A percentile compares a stretch with the other conserved stretches of the same genome.
Evolutionary conservation across 2,113 vertebrate species (phyloP).

Genomic region (Hyperopisus bebe): DNA sequence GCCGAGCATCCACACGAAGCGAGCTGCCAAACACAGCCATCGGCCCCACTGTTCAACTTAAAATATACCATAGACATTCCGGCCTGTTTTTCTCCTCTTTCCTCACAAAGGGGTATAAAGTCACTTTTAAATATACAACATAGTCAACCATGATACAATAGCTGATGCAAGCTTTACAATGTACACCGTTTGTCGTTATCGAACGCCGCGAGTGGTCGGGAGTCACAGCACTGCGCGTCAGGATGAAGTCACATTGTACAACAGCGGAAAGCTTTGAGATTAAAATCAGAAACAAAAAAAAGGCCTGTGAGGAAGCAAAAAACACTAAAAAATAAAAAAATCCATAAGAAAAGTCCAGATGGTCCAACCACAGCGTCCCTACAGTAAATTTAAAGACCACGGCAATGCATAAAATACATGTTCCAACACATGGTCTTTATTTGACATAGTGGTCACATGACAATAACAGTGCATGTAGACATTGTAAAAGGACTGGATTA

Average conservation of each 20-base stretch:
- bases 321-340: conserved; percentile 33
- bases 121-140: conserved; percentile 83
- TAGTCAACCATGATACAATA: conserved; percentile 71
- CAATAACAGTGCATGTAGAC: conserved; percentile 87
- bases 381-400: conserved; percentile 83
- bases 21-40: conserved; percentile 6
- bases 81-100: conserved; percentile 42
- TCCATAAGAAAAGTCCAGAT: conserved; percentile 42
- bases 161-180: conserved; percentile 87
- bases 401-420: conserved; percentile 91
- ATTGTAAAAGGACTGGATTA: conserved; percentile 69
- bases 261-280: conserved; percentile 45
- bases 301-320: conserved; percentile 30
- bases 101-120: conserved; percentile 79
- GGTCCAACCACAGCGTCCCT: conserved; percentile 50
- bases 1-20: conserved; percentile 66
- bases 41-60: conserved; percentile 50
- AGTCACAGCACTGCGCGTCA: conserved; percentile 76
- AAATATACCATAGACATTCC: conserved; percentile 71
- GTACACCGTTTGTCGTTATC: conserved; percentile 91
- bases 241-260: conserved; percentile 76
- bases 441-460: conserved; percentile 54
- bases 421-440: conserved; percentile 59
- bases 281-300: conserved; percentile 8
- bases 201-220: conserved; percentile 91